These are phyloP conservation scores for Agriotes lineatus DNA, from an alignment of 2,888 invertebrate genomes.

Conservation along the genomic window DNA sequence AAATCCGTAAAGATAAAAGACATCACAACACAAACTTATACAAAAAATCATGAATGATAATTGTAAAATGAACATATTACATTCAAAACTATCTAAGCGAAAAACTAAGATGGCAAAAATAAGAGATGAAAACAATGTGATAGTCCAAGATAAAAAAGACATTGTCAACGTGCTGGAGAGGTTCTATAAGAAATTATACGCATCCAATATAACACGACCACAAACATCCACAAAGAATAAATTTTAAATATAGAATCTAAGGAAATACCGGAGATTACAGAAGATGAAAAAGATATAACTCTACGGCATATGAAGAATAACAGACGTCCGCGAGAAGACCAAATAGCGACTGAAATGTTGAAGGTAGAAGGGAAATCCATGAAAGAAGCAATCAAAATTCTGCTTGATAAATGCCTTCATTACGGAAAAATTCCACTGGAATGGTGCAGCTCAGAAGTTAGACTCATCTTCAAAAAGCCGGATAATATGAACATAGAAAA, in stretches of 20 bases:
- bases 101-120: not conserved
- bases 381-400: not conserved
- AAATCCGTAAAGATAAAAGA: not conserved
- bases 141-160: not conserved
- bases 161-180: not conserved
- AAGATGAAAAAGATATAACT: not conserved
- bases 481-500: not conserved
- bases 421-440: not conserved
- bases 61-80: slow-evolving; percentile 1
- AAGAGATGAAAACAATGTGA: not conserved
- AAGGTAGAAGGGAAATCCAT: not conserved
- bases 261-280: slow-evolving; percentile 10
- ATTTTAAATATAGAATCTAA: slow-evolving; percentile 2
- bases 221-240: not conserved
- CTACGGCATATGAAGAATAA: slow-evolving; percentile 3
- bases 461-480: not conserved
- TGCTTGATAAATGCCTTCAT: slow-evolving; percentile 3
- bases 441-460: not conserved
- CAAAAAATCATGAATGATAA: not conserved
- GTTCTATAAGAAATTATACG: no score
- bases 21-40: no score
- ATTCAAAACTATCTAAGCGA: not conserved
- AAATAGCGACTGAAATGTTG: slow-evolving; percentile 7
- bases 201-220: not conserved
- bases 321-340: not conserved